Evolutionary conservation across 2,888 invertebrate genomes (phyloP).

Genomic region (Harpalus rubripes): DNA sequence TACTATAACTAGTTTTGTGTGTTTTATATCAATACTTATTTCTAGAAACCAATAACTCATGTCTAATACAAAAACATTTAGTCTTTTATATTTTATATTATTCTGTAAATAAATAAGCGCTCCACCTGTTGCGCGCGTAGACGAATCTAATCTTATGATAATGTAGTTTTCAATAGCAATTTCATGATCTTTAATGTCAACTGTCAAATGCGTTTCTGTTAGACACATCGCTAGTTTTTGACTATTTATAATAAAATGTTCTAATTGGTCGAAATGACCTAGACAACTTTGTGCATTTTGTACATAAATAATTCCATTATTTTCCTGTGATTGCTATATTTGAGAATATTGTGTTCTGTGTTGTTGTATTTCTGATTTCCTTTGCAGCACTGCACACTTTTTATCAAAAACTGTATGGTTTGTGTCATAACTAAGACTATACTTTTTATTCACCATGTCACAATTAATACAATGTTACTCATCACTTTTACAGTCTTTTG

Average conservation of each 20-base stretch:
- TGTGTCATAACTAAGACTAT: slow-evolving; percentile 19
- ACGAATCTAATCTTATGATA: slow-evolving; percentile 24
- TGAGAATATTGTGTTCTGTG: neutral
- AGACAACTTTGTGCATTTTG: slow-evolving; percentile 36
- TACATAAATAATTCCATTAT: slow-evolving; percentile 21
- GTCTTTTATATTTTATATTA: slow-evolving; percentile 17
- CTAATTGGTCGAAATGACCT: slow-evolving; percentile 18
- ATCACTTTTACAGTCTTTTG: slow-evolving; percentile 24
- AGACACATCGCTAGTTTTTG: slow-evolving; percentile 11
- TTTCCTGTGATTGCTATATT: slow-evolving; percentile 28
- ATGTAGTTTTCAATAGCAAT: slow-evolving; percentile 16
- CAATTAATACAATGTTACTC: slow-evolving; percentile 8
- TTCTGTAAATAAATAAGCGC: neutral
- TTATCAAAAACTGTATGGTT: slow-evolving; percentile 19
- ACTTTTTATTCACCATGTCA: neutral
- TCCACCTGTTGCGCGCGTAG: neutral
- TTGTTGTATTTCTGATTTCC: slow-evolving; percentile 14
- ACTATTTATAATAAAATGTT: slow-evolving; percentile 21
- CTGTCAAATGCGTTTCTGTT: slow-evolving; percentile 24
- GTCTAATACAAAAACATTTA: slow-evolving; percentile 16
- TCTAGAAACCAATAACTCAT: slow-evolving; percentile 34
- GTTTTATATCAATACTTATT: slow-evolving; percentile 15
- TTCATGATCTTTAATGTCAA: slow-evolving; percentile 20
- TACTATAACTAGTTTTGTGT: neutral
- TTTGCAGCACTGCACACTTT: slow-evolving; percentile 2